A percentile compares a stretch with the other conserved stretches of the same genome.
These are phyloP conservation scores for Salminus brasiliensis DNA, from an alignment of 2,113 vertebrate species.

Conservation along the genomic window DNA sequence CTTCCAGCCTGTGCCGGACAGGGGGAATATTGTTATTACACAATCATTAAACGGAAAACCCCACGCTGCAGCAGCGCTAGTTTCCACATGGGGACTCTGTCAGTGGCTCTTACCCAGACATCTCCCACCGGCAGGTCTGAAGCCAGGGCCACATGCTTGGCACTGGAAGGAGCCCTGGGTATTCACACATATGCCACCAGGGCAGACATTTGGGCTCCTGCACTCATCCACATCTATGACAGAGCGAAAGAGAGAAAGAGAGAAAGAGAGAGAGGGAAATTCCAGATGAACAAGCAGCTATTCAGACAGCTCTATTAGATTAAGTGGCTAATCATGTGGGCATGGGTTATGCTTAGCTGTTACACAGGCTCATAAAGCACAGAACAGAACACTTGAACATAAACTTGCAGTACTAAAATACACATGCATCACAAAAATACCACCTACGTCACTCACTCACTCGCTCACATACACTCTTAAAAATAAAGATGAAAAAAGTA, in stretches of 20 bases:
- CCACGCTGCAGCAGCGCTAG: slow-evolving; percentile 20
- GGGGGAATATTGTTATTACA: slow-evolving; percentile 49
- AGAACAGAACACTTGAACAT: neutral
- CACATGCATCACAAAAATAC: neutral
- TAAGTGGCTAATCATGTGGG: slow-evolving; percentile 9
- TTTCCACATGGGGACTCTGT: slow-evolving; percentile 53
- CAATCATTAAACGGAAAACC: slow-evolving; percentile 62
- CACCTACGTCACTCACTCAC: neutral
- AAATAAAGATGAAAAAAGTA: neutral
- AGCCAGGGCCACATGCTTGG: slow-evolving; percentile 82
- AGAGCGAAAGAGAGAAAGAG: slow-evolving; percentile 3
- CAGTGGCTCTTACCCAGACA: slow-evolving; percentile 83
- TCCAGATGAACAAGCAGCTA: slow-evolving; percentile 36
- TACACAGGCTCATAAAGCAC: neutral
- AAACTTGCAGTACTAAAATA: slow-evolving; percentile 3
- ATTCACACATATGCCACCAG: slow-evolving; percentile 80
- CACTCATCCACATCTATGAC: slow-evolving; percentile 77
- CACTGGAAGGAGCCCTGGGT: slow-evolving; percentile 84
- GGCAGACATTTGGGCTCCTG: slow-evolving; percentile 80
- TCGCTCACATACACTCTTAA: neutral
- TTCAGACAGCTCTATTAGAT: slow-evolving; percentile 26
- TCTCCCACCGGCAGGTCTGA: slow-evolving; percentile 73
- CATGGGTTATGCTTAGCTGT: neutral
- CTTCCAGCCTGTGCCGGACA: slow-evolving; percentile 41
- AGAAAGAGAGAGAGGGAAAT: slow-evolving; percentile 41